A percentile compares a stretch with the other conserved stretches of the same genome.
Conservation (phyloP, 1,140 invertebrate species). For the Chionoecetes opilio region DNA sequence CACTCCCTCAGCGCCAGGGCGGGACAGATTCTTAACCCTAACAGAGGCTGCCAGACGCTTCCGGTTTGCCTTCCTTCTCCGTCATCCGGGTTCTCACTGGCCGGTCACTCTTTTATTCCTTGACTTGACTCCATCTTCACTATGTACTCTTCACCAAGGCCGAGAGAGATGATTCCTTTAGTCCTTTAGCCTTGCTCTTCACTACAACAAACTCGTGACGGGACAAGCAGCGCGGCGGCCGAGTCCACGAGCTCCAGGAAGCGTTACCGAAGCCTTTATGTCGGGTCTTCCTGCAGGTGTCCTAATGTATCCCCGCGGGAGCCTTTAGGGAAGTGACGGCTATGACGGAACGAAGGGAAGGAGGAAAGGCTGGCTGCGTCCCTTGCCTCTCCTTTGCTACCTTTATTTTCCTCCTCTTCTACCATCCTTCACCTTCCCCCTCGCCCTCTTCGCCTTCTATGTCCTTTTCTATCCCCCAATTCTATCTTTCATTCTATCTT, state of each 20-base stretch:
- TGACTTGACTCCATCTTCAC: not conserved
- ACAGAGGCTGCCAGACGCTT: not conserved
- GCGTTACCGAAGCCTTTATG: not conserved
- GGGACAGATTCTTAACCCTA: slow-evolving; percentile 5
- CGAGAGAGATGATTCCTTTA: too few relatives aligned
- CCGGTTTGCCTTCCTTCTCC: not conserved
- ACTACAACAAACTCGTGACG: not conserved
- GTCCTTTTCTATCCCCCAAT: too few relatives aligned
- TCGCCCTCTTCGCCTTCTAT: too few relatives aligned
- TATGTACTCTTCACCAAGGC: not conserved
- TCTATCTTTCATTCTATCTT: too few relatives aligned
- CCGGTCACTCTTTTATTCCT: not conserved
- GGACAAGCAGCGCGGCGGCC: not conserved
- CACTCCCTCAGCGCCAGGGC: not conserved
- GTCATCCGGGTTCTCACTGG: not conserved
- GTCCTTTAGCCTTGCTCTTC: not conserved
- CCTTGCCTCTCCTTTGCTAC: not conserved
- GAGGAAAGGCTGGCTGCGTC: not conserved
- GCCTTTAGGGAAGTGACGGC: not conserved
- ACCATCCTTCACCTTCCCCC: not conserved
- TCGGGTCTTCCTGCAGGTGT: not conserved
- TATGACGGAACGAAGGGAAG: not conserved
- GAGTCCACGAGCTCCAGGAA: not conserved
- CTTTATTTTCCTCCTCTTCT: not conserved
- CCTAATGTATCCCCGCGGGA: not conserved